A percentile compares a stretch with the other conserved stretches of the same genome.
Conservation (phyloP, 2,888 invertebrate genomes). For the Ephialtes manifestator region DNA sequence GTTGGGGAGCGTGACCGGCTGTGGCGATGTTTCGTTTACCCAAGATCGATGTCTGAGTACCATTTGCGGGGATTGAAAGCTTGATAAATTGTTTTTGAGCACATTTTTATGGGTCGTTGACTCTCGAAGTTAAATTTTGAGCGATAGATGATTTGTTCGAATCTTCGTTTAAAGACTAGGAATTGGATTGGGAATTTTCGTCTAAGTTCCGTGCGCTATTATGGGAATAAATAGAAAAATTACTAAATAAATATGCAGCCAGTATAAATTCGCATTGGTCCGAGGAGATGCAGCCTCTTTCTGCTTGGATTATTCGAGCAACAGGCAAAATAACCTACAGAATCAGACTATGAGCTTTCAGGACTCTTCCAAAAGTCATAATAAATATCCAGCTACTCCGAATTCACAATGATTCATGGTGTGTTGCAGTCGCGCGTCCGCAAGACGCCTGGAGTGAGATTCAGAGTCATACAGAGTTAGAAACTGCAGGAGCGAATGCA, state of each 20-base stretch:
- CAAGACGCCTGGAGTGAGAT: conserved; percentile 39
- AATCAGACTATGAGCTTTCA: too few species aligned
- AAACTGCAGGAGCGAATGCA: conserved; percentile 40
- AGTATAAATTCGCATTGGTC: too few species aligned
- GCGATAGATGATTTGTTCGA: too few species aligned
- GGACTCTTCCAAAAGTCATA: neutral
- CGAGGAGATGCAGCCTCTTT: too few species aligned
- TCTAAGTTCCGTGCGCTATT: too few species aligned
- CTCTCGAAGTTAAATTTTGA: neutral
- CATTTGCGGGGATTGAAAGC: neutral
- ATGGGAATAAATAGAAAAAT: too few species aligned
- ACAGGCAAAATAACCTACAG: neutral
- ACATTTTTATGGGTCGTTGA: neutral
- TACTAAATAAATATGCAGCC: too few species aligned
- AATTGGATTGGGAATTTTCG: too few species aligned
- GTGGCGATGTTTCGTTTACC: conserved; percentile 51
- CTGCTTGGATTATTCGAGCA: too few species aligned
- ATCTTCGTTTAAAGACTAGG: too few species aligned
- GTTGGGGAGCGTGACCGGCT: conserved; percentile 60
- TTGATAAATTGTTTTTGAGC: neutral
- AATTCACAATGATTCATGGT: neutral
- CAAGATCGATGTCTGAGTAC: neutral
- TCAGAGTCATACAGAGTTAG: conserved; percentile 33
- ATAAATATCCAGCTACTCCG: neutral
- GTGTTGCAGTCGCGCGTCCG: conserved; percentile 30